Conservation (phyloP, 2,113 vertebrate genomes). For the Melierax canorus region DNA sequence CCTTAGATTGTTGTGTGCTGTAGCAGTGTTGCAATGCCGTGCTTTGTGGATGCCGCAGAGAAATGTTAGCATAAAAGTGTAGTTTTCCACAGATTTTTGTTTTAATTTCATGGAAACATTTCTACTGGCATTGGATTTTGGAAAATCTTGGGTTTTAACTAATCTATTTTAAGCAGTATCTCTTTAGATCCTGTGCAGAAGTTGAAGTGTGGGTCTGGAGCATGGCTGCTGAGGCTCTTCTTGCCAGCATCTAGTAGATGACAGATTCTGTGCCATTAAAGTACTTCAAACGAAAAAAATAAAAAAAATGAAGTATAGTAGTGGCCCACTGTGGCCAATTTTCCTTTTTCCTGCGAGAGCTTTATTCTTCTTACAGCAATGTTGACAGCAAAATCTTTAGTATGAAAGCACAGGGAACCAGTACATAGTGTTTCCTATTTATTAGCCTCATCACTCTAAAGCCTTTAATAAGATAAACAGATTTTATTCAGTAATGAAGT, state of each 20-base stretch:
- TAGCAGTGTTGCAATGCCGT: slow-evolving; percentile 9
- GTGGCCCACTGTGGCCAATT: background rate
- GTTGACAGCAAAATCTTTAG: background rate
- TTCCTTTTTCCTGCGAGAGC: background rate
- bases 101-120: slow-evolving; percentile 23
- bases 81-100: background rate
- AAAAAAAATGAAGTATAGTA: background rate
- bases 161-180: background rate
- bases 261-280: background rate
- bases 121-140: background rate
- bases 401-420: background rate
- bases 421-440: background rate
- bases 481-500: background rate
- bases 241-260: slow-evolving; percentile 16
- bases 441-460: background rate
- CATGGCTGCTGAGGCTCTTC: background rate
- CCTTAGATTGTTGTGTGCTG: background rate
- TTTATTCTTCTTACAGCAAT: background rate
- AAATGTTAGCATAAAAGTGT: background rate
- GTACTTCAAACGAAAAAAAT: background rate
- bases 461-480: background rate
- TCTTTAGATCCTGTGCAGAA: slow-evolving; percentile 8
- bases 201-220: slow-evolving; percentile 2
- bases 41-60: slow-evolving; percentile 16
- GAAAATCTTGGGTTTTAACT: background rate